phyloP scores from a whole-genome alignment of 2,797 vertebrate species.

The Rhinella marina region DNA sequence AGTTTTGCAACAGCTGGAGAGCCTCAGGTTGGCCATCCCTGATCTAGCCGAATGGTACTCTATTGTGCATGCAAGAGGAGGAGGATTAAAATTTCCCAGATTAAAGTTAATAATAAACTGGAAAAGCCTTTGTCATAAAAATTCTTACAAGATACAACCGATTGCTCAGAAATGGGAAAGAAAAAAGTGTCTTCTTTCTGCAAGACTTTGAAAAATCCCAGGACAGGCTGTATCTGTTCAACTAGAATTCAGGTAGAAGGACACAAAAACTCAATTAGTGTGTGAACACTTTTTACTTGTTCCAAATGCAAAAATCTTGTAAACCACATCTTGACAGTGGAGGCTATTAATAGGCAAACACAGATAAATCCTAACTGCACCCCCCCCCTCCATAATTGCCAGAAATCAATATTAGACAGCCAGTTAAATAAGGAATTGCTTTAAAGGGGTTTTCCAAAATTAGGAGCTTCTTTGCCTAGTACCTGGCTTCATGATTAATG shows the following conservation, averaged over 20 bases:
- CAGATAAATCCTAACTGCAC: neutral
- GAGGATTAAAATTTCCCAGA: no score
- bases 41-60: no score
- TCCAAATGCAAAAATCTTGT: neutral
- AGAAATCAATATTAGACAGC: neutral
- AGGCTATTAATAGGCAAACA: neutral
- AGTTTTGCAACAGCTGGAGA: no score
- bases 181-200: neutral
- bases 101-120: neutral
- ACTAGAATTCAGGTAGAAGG: neutral
- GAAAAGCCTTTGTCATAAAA: neutral
- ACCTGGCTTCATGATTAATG: no score
- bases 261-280: slow-evolving; percentile 39
- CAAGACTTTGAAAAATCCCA: neutral
- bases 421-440: neutral
- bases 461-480: no score
- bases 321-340: neutral
- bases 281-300: neutral
- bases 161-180: neutral
- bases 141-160: neutral
- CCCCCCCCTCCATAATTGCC: neutral
- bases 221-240: neutral
- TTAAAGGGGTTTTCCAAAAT: no score
- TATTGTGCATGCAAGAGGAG: no score
- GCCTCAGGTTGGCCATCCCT: no score